Evolutionary conservation across 2,113 vertebrate species (phyloP).

Genomic region (Tyto alba): DNA sequence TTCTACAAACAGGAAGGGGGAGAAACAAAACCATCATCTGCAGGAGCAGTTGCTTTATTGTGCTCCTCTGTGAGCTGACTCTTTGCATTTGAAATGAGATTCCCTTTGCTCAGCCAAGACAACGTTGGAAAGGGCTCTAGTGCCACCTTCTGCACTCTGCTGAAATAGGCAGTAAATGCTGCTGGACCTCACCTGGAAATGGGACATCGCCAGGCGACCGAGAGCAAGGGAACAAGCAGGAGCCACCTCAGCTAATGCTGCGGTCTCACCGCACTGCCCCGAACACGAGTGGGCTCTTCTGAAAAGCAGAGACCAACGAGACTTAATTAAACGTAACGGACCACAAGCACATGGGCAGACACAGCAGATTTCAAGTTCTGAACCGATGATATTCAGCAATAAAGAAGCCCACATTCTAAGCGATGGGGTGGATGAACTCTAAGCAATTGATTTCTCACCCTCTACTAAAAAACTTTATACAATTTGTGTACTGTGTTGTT

Average conservation of each 20-base stretch:
- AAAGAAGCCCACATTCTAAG: background rate
- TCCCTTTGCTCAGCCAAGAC: background rate
- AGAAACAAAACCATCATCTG: background rate
- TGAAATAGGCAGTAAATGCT: accelerated
- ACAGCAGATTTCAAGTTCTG: background rate
- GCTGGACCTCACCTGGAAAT: background rate
- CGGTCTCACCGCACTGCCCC: accelerated
- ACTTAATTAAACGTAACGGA: accelerated
- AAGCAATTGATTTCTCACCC: background rate
- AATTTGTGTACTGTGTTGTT: background rate
- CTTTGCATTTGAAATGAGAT: background rate
- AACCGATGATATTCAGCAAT: background rate
- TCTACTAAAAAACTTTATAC: background rate
- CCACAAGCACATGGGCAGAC: accelerated
- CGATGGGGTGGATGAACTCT: background rate
- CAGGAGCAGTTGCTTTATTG: background rate
- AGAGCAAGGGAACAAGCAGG: background rate
- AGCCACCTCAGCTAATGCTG: no score
- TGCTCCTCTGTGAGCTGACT: background rate
- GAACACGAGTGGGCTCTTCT: accelerated
- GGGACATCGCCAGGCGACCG: background rate
- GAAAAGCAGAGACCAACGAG: background rate
- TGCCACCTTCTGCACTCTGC: constrained; percentile 62
- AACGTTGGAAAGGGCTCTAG: constrained; percentile 39
- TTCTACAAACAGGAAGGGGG: background rate